Evolutionary conservation across 1,140 invertebrate species (phyloP).

Genomic region (Hycleus phaleratus): DNA sequence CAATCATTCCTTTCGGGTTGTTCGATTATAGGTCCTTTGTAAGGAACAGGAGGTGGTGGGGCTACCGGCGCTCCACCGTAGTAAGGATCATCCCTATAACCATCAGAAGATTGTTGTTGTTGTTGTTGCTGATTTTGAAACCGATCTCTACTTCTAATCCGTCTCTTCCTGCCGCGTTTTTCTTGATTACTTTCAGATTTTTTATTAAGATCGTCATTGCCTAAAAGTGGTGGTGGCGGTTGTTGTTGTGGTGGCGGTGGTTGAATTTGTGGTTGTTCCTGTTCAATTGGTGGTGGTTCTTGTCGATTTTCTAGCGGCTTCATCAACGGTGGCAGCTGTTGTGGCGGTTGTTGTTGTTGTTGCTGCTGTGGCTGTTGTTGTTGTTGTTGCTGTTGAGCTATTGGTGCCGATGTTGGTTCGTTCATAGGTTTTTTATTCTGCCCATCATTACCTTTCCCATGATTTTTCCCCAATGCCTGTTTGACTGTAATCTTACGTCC

Average conservation of each 20-base stretch:
- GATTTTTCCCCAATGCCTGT: slow-evolving; percentile 41
- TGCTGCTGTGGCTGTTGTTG: slow-evolving; percentile 10
- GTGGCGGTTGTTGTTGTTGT: slow-evolving; percentile 26
- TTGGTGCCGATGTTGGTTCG: not conserved
- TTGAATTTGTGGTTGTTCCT: slow-evolving; percentile 1
- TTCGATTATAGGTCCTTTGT: not conserved
- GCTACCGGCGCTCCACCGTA: slow-evolving; percentile 17
- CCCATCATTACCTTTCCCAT: slow-evolving; percentile 7
- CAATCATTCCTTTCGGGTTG: slow-evolving; percentile 66
- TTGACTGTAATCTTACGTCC: slow-evolving; percentile 56
- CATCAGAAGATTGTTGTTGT: not conserved
- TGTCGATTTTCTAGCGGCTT: not conserved
- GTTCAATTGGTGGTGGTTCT: slow-evolving; percentile 6
- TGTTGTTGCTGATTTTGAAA: not conserved
- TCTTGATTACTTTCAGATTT: slow-evolving; percentile 1
- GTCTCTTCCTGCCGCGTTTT: not conserved
- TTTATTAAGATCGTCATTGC: not conserved
- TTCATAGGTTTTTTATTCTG: not conserved
- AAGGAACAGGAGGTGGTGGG: slow-evolving; percentile 26
- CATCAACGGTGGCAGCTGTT: not conserved
- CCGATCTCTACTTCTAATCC: slow-evolving; percentile 3
- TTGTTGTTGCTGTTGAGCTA: not conserved
- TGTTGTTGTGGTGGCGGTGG: not conserved
- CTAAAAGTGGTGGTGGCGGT: not conserved
- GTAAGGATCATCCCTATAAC: slow-evolving; percentile 9